Evolutionary conservation across 1,140 invertebrate genomes (phyloP).

Genomic region (Ericerus pela): DNA sequence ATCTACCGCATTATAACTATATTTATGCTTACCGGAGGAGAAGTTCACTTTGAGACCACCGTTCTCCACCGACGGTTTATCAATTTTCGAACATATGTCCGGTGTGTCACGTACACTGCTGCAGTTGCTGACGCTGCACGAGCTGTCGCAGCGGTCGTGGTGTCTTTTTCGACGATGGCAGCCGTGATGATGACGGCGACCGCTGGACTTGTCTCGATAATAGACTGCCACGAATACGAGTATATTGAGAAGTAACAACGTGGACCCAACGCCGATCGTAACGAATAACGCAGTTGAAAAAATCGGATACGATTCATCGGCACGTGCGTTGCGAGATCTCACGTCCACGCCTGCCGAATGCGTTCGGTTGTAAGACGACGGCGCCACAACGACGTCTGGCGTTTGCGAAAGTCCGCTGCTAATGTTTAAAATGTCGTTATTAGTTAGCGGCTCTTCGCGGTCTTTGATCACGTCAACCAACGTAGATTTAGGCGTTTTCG

Average conservation of each 20-base stretch:
- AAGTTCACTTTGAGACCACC: conserved; percentile 1
- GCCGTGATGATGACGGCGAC: neutral
- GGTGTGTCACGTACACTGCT: conserved; percentile 2
- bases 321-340: conserved; percentile 40
- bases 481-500: too few species aligned
- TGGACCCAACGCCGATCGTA: conserved; percentile 86
- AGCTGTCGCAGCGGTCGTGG: neutral
- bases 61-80: neutral
- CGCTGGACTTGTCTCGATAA: conserved; percentile 34
- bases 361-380: conserved; percentile 20
- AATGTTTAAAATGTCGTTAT: neutral
- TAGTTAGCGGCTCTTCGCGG: neutral
- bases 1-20: neutral
- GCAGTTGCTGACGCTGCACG: conserved; percentile 1
- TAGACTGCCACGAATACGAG: conserved; percentile 88
- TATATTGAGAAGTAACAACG: conserved; percentile 59
- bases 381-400: conserved; percentile 24
- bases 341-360: conserved; percentile 33
- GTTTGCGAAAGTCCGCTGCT: conserved; percentile 38
- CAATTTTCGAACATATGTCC: neutral
- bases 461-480: too few species aligned
- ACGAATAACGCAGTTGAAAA: conserved; percentile 68
- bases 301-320: neutral
- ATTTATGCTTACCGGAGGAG: neutral
- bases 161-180: neutral